Evolutionary conservation across 2,888 invertebrate species (phyloP), one percentile per base, ranked within the genome.

Genomic region (Chrysodeixis includens): DNA sequence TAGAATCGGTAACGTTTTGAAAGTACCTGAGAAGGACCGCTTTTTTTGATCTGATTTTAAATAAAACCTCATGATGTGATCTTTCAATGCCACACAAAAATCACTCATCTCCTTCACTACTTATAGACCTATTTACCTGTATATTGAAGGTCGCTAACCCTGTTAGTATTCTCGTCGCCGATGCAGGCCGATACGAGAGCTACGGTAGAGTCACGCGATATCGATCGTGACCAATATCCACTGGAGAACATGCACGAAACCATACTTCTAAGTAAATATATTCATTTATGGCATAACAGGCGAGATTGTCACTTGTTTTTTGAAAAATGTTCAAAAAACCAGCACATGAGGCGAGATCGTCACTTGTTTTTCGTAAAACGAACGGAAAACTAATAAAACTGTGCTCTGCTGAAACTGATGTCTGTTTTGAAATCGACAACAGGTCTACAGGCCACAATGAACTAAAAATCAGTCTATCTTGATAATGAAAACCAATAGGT

Each of bases 131-230:
- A 49, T 10, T 20, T 18, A 18, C 20, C 20, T 18, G 10, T 9
- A 20, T 49, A 20, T 16, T 49, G 6, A 18, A 49, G 46, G 46
- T 49, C 46, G 12, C 20, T 49, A 18, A 49, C 46, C 46, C 20
- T 10, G 20, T 49, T 49, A 49, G 8, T 49, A 49, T 49, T 49
- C 46, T 49, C 46, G 10, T 49, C 46, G 20, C 20, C 4, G 35
- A 2, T 18, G 8, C 16, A 49, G 46, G 18, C 20, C 46, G 46
- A 49, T 49, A 49, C 20, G 20, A 9, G 4, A 8, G 10, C 18
- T 44, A 16, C 40, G 22, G 40, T 56, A 20, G 22, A 35, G 55
- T 56, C 35, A 56, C 55, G 40, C 55, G 20, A 49, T 20, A 20
- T 49, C 46, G 46, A 49, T 20, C 46, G 46, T 49, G 46, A 49